These are phyloP conservation scores for Ecliptopera silaceata DNA, from an alignment of 2,888 invertebrate genomes.

Conservation along the genomic window DNA sequence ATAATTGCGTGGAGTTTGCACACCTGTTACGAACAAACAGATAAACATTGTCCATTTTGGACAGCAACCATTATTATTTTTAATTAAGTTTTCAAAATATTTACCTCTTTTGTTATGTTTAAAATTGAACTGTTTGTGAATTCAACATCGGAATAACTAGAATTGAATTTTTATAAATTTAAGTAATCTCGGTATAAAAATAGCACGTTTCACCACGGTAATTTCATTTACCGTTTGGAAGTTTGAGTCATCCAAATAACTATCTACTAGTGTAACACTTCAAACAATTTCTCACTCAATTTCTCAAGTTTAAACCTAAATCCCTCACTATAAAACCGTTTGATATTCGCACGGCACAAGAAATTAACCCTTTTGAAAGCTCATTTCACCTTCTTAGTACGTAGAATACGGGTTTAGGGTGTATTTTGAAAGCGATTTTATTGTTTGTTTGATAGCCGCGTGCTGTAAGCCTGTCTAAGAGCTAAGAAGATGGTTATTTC, in stretches of 20 bases:
- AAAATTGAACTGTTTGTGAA: too few relatives aligned
- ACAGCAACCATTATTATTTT: slow-evolving; percentile 24
- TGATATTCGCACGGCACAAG: slow-evolving; percentile 36
- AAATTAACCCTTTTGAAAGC: slow-evolving; percentile 46
- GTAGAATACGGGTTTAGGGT: slow-evolving; percentile 60
- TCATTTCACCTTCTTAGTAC: slow-evolving; percentile 45
- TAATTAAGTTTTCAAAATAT: too few relatives aligned
- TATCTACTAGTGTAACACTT: too few relatives aligned
- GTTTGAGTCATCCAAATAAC: too few relatives aligned
- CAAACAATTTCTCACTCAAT: not conserved
- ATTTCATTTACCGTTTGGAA: too few relatives aligned
- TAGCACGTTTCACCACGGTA: too few relatives aligned
- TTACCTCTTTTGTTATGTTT: slow-evolving; percentile 12
- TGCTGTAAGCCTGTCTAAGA: slow-evolving; percentile 46
- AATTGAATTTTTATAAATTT: too few relatives aligned
- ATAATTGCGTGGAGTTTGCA: slow-evolving; percentile 50
- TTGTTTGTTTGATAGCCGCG: slow-evolving; percentile 56
- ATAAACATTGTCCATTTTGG: slow-evolving; percentile 45
- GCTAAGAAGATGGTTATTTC: not conserved
- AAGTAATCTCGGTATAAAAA: too few relatives aligned
- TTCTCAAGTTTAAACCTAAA: not conserved
- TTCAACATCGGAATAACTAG: too few relatives aligned
- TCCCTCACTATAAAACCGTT: slow-evolving; percentile 34
- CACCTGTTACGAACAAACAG: slow-evolving; percentile 53
- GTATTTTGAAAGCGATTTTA: slow-evolving; percentile 51